Conservation (phyloP, 2,888 invertebrate genomes). For the Trachelus tabidus region DNA sequence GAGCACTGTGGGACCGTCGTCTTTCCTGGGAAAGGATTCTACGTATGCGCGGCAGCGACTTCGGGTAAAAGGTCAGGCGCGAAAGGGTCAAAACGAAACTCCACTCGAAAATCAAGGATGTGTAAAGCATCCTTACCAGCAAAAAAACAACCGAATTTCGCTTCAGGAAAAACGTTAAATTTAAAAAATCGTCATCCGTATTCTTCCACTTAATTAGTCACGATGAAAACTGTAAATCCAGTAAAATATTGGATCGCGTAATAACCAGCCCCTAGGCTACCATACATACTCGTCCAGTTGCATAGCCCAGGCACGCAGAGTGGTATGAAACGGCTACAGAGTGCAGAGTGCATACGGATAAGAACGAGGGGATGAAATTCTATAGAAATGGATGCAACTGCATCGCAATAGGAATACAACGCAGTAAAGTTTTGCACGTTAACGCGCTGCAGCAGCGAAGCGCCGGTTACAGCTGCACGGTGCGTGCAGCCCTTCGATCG, state of each 20-base stretch:
- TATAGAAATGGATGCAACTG: not conserved
- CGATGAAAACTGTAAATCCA: not conserved
- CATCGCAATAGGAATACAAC: not conserved
- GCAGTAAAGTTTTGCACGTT: not conserved
- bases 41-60: not conserved
- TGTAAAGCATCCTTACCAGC: not conserved
- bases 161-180: not conserved
- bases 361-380: not conserved
- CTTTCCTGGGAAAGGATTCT: constrained; percentile 23
- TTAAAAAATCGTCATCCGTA: not conserved
- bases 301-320: not conserved
- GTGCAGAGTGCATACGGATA: not conserved
- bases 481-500: constrained; percentile 47
- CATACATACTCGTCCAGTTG: not conserved
- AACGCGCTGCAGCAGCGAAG: not conserved
- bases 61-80: not conserved
- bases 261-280: not conserved
- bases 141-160: not conserved
- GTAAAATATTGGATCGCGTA: not conserved
- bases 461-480: constrained; percentile 32
- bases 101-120: not conserved
- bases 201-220: not conserved
- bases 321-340: not conserved
- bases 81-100: not conserved
- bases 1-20: constrained; percentile 5